Percentiles rank a stretch among this genome's conserved stretches.
Conservation (phyloP, 2,888 invertebrate genomes). For the Aplocera efformata region DNA sequence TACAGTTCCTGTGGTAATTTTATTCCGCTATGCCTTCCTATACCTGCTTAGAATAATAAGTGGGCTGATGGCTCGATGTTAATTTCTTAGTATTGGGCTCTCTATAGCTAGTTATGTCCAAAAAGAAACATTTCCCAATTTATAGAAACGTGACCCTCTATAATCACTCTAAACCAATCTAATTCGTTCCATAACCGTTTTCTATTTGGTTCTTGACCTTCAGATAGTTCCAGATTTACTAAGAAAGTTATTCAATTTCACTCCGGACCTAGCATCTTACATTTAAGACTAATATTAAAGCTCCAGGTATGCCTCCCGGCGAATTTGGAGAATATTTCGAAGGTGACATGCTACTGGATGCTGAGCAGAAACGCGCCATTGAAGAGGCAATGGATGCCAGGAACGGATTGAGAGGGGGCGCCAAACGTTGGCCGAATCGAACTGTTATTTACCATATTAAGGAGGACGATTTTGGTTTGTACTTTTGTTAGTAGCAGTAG, state of each 20-base stretch:
- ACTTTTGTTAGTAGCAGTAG: too few species aligned
- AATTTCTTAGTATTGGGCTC: background rate
- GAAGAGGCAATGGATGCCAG: conserved; percentile 43
- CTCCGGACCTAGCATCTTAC: too few species aligned
- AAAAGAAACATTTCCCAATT: too few species aligned
- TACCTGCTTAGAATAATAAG: conserved; percentile 14
- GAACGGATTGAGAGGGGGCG: conserved; percentile 62
- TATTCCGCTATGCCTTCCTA: conserved; percentile 7
- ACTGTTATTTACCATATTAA: conserved; percentile 65
- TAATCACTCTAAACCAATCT: too few species aligned
- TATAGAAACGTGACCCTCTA: too few species aligned
- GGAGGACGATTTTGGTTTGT: conserved; percentile 69
- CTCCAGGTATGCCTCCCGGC: conserved; percentile 14
- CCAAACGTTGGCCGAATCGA: conserved; percentile 69
- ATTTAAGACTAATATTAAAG: background rate
- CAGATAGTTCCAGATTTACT: too few species aligned
- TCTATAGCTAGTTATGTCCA: too few species aligned
- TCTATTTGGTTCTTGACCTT: too few species aligned
- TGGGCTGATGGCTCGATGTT: background rate
- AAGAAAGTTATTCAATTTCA: too few species aligned
- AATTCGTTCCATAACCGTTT: too few species aligned
- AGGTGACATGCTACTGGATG: conserved; percentile 69
- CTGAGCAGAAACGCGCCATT: conserved; percentile 47
- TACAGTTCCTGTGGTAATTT: conserved; percentile 3
- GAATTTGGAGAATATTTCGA: conserved; percentile 71